Evolutionary conservation across 2,113 vertebrate species (phyloP), one percentile per base, ranked within the genome.

Genomic region (Centrocercus urophasianus): DNA sequence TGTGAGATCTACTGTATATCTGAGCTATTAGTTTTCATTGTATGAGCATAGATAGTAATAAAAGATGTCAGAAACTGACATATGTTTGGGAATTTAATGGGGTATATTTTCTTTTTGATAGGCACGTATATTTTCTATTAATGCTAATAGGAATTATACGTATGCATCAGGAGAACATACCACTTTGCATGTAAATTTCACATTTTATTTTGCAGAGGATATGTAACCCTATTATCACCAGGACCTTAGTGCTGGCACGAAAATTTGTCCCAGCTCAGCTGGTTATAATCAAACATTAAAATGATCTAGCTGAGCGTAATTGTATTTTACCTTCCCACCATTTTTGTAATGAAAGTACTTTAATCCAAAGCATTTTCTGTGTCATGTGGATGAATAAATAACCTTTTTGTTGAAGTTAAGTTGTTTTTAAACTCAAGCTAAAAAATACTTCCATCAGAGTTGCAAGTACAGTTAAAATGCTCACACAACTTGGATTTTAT

Each of bases 151-250:
- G 36, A 95, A 28, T 92, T 96, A 83, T 93, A 92, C 88, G 80
- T 76, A 56, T 89, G 63, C 67, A 90, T 72, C 57, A 95, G 80
- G 52, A 93, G 92, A 96, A 90, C 60, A 87, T 92, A 88, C 38
- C 59, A 86, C 87, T 95, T 83, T 87, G 87, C 94, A 94, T 96
- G 87, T 88, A 93, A 91, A 95, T 95, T 96, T 96, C 85, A 93
- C 85, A 93, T 93, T 96, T 94, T 85, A 90, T 94, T 94, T 93
- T 85, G 86, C 47, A 64, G 73, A 90, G 42, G 56, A 50, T 96
- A 54, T 93, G 76, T 94, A 92, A 76, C 77, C 76, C 67, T 79
- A 67, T 91, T 94, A 92, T 93, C 85, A 83, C 12, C 40, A 83
- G 25, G 36, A 54, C 42, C 75, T 79, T 71, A 61, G 32, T 47